These are phyloP conservation scores for Tetanocera ferruginea DNA, from an alignment of 2,888 invertebrate genomes.

Conservation along the genomic window DNA sequence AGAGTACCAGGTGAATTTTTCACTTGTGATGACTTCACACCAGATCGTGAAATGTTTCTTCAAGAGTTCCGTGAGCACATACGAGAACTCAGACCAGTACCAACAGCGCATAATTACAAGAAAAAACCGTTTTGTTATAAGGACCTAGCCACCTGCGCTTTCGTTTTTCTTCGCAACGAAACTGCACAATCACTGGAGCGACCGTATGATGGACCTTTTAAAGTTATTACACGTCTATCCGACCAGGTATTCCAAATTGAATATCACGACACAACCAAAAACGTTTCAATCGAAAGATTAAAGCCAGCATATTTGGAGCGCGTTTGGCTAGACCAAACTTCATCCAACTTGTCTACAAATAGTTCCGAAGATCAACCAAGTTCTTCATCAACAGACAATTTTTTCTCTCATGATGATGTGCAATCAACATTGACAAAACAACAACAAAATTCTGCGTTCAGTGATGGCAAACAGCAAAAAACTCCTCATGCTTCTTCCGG, in stretches of 20 bases:
- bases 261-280: conserved; percentile 23
- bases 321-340: conserved; percentile 18
- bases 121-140: conserved; percentile 41
- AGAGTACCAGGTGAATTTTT: conserved; percentile 36
- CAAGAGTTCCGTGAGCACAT: conserved; percentile 28
- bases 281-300: conserved; percentile 31
- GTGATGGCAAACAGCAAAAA: too few relatives aligned
- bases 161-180: conserved; percentile 28
- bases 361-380: too few relatives aligned
- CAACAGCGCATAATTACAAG: conserved; percentile 39
- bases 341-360: too few relatives aligned
- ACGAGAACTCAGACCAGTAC: conserved; percentile 31
- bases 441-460: too few relatives aligned
- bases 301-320: conserved; percentile 36
- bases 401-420: too few relatives aligned
- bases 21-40: neutral
- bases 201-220: conserved; percentile 37
- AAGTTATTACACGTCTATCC: conserved; percentile 27
- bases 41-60: conserved; percentile 6
- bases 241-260: conserved; percentile 36
- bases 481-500: too few relatives aligned
- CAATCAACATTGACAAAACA: too few relatives aligned
- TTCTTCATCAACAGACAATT: too few relatives aligned
- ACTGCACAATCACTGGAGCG: conserved; percentile 24
- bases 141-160: conserved; percentile 22